Percentiles rank a stretch among this genome's conserved stretches.
Evolutionary conservation across 2,888 invertebrate genomes (phyloP).

Genomic region (Scaptodrosophila latifasciaeformis): DNA sequence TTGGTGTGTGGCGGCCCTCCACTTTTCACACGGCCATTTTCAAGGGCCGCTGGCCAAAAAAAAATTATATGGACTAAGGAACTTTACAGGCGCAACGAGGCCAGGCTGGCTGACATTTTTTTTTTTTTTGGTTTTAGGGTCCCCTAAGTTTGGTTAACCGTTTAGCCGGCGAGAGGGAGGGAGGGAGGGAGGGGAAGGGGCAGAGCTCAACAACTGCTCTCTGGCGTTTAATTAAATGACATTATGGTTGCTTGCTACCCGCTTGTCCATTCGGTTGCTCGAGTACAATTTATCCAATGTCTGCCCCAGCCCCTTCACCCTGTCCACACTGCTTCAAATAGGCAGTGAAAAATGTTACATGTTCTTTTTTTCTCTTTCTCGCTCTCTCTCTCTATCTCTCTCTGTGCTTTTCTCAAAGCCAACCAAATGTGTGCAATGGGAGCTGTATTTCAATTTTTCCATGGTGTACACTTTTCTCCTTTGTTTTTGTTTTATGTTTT

Average conservation of each 20-base stretch:
- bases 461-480: constrained; percentile 5
- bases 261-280: constrained; percentile 14
- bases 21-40: constrained; percentile 1
- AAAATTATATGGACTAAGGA: too few relatives aligned
- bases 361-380: too few relatives aligned
- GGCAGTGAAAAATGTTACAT: constrained; percentile 54
- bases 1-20: too few relatives aligned
- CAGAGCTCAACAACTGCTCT: constrained; percentile 63
- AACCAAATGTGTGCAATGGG: constrained; percentile 48
- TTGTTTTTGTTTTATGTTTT: constrained; percentile 3
- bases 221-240: constrained; percentile 69
- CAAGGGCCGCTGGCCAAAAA: constrained; percentile 15
- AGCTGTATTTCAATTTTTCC: constrained; percentile 62
- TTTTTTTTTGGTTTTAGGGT: too few relatives aligned
- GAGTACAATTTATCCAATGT: not conserved
- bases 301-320: too few relatives aligned
- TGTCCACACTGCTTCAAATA: constrained; percentile 22
- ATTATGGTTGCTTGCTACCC: constrained; percentile 54
- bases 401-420: not conserved
- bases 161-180: constrained; percentile 51
- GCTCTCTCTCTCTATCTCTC: too few relatives aligned
- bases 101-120: too few relatives aligned
- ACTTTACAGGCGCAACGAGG: too few relatives aligned
- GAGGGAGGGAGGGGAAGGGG: too few relatives aligned
- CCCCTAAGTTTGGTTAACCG: constrained; percentile 58